A percentile compares a stretch with the other conserved stretches of the same genome.
phyloP scores from a whole-genome alignment of 1,140 invertebrate species.

The Diprion similis region DNA sequence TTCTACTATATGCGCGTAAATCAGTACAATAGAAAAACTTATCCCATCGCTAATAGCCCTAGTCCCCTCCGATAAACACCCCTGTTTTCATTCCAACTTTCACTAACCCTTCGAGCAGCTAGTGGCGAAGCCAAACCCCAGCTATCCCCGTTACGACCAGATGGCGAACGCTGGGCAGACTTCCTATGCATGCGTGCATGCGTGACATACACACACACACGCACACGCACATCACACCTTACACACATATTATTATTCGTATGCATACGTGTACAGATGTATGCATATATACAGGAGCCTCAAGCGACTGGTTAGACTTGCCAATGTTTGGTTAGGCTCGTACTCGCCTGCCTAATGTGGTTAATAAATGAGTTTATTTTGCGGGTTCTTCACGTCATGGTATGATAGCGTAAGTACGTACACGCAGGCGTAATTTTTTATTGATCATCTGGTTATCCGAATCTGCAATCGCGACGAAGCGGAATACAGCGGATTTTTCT shows the following conservation, averaged over 20 bases:
- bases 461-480: not conserved
- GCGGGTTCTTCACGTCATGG: slow-evolving; percentile 21
- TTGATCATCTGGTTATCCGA: too few relatives aligned
- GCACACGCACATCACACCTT: not conserved
- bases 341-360: slow-evolving; percentile 46
- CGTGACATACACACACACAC: not conserved
- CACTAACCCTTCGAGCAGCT: slow-evolving; percentile 41
- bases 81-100: slow-evolving; percentile 62
- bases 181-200: not conserved
- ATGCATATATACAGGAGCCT: slow-evolving; percentile 11
- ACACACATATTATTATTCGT: not conserved
- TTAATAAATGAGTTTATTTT: slow-evolving; percentile 55
- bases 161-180: slow-evolving; percentile 45
- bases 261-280: slow-evolving; percentile 12
- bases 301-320: slow-evolving; percentile 60
- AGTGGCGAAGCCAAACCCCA: not conserved
- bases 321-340: slow-evolving; percentile 60
- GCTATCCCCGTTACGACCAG: slow-evolving; percentile 45
- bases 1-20: slow-evolving; percentile 36
- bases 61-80: slow-evolving; percentile 53
- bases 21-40: slow-evolving; percentile 59
- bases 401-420: not conserved
- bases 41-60: slow-evolving; percentile 62
- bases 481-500: not conserved
- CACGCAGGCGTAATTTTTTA: too few relatives aligned